Evolutionary conservation across 2,888 invertebrate genomes (phyloP), one percentile per base, ranked within the genome.

Genomic region (Eristalis tenax): DNA sequence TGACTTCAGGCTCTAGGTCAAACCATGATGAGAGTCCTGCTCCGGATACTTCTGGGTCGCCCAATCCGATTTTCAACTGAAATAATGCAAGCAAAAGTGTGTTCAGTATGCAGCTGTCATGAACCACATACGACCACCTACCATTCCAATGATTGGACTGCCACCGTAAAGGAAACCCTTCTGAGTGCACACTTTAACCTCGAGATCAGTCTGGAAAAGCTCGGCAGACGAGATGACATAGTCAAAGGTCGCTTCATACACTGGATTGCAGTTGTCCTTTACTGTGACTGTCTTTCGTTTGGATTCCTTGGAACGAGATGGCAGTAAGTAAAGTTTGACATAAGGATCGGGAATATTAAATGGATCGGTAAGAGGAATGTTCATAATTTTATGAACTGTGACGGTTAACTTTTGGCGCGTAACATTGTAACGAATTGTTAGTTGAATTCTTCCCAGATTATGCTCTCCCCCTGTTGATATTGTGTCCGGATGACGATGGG

Each of bases 231-330:
- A 97, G 89, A 98, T 95, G 64, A 96, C 94, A 94, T 97, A 98
- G 92, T 98, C 98, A 91, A 98, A 98, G 89, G 96, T 96, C 91
- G 98, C 97, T 92, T 99, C 98, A 92, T 96, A 99, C 32, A 96
- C 95, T 0, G 98, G 98, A 94, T 97, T 97, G 91, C 98, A 97
- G 91, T 96, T 97, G 92, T 98, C 98, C 92, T 98, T 98, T 38
- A 92, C 90, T 90, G 97, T 96, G 89, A 94, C 95, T 15, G 98
- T 98, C 93, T 97, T 98, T 63, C 97, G 95, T 93, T 98, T 98
- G 0, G 97, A 96, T 89, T 97, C 97, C 93, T 97, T 97, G 65
- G 96, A 95, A 76, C 97, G 95, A 76, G 97, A 97, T 0, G 98
- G 98, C 83, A 98, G 93, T 88, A 98, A 94, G 92, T 98, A 97